These are phyloP conservation scores for Champsocephalus esox DNA, from an alignment of 2,797 vertebrate genomes.

Conservation along the genomic window DNA sequence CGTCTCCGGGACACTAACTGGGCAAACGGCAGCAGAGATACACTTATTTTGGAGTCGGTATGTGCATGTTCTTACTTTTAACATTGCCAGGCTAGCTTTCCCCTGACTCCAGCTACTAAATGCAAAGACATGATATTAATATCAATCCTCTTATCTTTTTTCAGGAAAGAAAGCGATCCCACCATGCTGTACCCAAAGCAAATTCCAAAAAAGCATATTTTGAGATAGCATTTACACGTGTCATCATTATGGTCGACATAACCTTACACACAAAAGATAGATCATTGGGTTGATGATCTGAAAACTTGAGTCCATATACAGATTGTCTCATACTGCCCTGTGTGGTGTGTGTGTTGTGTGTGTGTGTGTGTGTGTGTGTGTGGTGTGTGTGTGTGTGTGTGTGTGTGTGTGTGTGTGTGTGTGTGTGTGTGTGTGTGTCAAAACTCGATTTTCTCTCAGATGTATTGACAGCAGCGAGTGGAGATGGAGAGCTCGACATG, in stretches of 20 bases:
- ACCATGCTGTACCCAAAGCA: too few species aligned
- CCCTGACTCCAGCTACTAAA: not conserved
- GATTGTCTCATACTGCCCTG: not conserved
- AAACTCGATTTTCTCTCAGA: conserved; percentile 46
- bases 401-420: conserved; percentile 3
- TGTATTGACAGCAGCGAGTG: conserved; percentile 63
- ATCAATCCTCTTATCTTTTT: not conserved
- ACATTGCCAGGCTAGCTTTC: too few species aligned
- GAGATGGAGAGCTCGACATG: conserved; percentile 73
- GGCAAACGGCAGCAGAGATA: too few species aligned
- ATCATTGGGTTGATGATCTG: not conserved
- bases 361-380: not conserved
- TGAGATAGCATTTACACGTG: not conserved
- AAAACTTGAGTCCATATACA: conserved; percentile 11
- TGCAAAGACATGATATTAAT: too few species aligned
- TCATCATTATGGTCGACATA: not conserved
- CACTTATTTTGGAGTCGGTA: not conserved
- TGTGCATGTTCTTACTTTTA: not conserved
- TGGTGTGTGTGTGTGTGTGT: not conserved
- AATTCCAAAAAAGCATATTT: too few species aligned
- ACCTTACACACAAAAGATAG: not conserved
- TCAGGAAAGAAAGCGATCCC: not conserved
- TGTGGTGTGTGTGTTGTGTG: not conserved
- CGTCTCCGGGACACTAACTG: too few species aligned
- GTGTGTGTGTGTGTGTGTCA: conserved; percentile 1